Conservation (phyloP, 2,888 invertebrate genomes). For the Serrognathus titanus region DNA sequence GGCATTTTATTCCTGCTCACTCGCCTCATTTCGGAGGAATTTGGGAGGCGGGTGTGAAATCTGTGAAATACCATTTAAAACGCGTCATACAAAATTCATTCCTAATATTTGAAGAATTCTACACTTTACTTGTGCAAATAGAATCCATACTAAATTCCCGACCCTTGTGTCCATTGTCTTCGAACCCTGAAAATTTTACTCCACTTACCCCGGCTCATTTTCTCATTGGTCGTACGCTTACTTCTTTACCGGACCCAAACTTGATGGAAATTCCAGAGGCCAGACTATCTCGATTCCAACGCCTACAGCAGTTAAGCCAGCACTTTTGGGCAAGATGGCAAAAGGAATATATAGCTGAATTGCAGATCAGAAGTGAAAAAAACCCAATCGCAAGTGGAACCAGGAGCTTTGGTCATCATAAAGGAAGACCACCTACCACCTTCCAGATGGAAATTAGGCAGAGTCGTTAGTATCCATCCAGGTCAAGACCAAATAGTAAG, state of each 20-base stretch:
- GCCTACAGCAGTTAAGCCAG: conserved; percentile 22
- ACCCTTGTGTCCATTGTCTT: neutral
- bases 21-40: too few species aligned
- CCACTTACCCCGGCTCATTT: neutral
- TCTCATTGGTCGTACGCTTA: neutral
- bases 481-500: too few species aligned
- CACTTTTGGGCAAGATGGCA: conserved; percentile 28
- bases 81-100: too few species aligned
- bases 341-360: conserved; percentile 28
- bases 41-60: too few species aligned
- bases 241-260: neutral
- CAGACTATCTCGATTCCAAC: conserved; percentile 26
- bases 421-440: neutral
- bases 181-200: neutral
- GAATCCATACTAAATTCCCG: neutral
- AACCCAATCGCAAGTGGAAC: neutral
- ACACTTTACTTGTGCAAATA: too few species aligned
- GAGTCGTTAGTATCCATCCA: neutral
- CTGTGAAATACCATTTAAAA: too few species aligned
- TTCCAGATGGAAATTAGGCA: neutral
- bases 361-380: conserved; percentile 30
- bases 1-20: too few species aligned
- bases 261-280: neutral
- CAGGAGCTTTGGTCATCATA: neutral
- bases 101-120: too few species aligned